Percentiles rank a stretch among this genome's conserved stretches.
These are phyloP conservation scores for Corythoichthys intestinalis DNA, from an alignment of 2,113 vertebrate species.

Conservation along the genomic window DNA sequence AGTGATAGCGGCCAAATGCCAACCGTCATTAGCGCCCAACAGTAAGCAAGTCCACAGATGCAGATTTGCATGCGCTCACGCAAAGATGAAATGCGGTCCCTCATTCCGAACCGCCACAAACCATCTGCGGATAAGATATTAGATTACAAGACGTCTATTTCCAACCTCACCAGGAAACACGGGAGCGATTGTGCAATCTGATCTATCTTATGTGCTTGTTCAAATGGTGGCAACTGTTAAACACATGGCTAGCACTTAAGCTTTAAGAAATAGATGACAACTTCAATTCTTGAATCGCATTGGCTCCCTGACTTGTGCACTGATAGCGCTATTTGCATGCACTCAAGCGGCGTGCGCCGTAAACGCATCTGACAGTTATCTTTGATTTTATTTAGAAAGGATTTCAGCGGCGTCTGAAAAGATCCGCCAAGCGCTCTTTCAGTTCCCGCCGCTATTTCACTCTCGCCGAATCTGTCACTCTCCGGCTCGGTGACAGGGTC, in stretches of 20 bases:
- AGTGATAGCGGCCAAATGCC: constrained; percentile 66
- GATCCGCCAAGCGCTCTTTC: constrained; percentile 45
- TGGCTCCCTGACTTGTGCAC: constrained; percentile 60
- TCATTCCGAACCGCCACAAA: constrained; percentile 25
- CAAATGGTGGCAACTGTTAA: constrained; percentile 16
- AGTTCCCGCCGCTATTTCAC: constrained; percentile 27
- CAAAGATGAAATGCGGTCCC: constrained; percentile 47
- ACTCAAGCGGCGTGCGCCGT: constrained; percentile 47
- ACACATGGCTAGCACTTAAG: constrained; percentile 30
- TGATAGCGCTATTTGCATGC: constrained; percentile 59
- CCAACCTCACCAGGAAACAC: neutral
- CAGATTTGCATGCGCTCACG: constrained; percentile 30
- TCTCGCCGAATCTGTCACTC: constrained; percentile 43
- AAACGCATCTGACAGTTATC: constrained; percentile 62
- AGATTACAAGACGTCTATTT: constrained; percentile 8
- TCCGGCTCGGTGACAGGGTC: constrained; percentile 56
- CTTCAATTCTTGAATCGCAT: constrained; percentile 45
- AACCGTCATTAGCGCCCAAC: constrained; percentile 63
- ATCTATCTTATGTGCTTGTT: neutral
- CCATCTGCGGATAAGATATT: constrained; percentile 43
- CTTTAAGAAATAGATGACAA: constrained; percentile 53
- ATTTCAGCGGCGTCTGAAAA: constrained; percentile 50
- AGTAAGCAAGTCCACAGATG: constrained; percentile 56
- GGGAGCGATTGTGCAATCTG: neutral
- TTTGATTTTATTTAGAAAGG: constrained; percentile 56